Evolutionary conservation across 92 coral and sea anemone species (phyloP).

Genomic region (Zoanthus sociatus): DNA sequence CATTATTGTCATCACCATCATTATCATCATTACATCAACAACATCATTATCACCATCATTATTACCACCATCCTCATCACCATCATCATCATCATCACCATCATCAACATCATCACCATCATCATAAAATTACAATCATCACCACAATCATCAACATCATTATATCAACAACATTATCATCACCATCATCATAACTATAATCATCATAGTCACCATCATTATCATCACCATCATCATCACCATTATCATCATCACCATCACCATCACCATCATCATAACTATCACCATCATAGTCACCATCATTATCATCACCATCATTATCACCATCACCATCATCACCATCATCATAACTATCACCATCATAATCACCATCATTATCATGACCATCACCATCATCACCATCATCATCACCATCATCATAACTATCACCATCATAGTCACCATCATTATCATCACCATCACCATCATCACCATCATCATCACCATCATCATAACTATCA

Average conservation of each 20-base stretch:
- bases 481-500: too few species aligned
- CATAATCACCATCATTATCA: neutral
- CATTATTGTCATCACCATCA: neutral
- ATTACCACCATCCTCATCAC: neutral
- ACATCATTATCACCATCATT: neutral
- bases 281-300: neutral
- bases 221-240: too few species aligned
- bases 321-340: neutral
- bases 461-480: too few species aligned
- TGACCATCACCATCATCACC: too few species aligned
- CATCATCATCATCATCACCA: neutral
- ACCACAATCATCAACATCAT: too few species aligned
- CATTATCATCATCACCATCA: too few species aligned
- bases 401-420: too few species aligned
- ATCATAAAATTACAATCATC: too few species aligned
- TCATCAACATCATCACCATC: neutral
- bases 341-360: neutral
- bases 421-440: too few species aligned
- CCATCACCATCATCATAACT: neutral
- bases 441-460: too few species aligned
- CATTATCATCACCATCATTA: neutral
- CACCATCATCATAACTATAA: neutral
- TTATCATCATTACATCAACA: neutral
- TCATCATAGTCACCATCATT: too few species aligned
- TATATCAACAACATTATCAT: neutral